A percentile compares a stretch with the other conserved stretches of the same genome.
Evolutionary conservation across 2,888 invertebrate genomes (phyloP).

Genomic region (Epirrhoe alternata): DNA sequence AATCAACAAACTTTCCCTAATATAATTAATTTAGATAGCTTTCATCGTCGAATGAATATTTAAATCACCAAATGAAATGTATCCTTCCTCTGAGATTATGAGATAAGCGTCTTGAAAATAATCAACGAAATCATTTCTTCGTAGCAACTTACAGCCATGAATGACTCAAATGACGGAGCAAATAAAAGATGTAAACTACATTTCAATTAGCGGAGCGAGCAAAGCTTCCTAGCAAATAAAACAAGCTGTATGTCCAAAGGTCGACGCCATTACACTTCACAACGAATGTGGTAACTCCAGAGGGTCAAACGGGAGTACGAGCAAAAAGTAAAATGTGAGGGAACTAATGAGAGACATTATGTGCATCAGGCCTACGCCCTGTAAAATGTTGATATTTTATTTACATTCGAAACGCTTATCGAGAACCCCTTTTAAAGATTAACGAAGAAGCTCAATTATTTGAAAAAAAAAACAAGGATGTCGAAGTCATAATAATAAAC

Average conservation of each 20-base stretch:
- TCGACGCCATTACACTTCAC: constrained; percentile 62
- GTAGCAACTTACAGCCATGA: constrained; percentile 44
- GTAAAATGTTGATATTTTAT: constrained; percentile 1
- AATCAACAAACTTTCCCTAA: constrained; percentile 31
- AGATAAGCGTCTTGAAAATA: constrained; percentile 16
- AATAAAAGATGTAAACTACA: constrained; percentile 56
- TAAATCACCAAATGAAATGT: constrained; percentile 10
- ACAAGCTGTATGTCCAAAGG: constrained; percentile 58
- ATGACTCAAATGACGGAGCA: constrained; percentile 49
- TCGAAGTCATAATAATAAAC: neutral
- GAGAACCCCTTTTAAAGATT: constrained; percentile 33
- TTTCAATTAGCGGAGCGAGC: constrained; percentile 61
- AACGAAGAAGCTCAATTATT: neutral
- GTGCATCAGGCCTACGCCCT: constrained; percentile 14
- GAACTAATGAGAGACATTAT: constrained; percentile 65
- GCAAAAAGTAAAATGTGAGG: constrained; percentile 66
- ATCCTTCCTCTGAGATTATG: constrained; percentile 5
- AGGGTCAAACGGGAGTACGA: constrained; percentile 66
- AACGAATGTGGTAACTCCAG: constrained; percentile 50
- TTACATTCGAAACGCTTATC: constrained; percentile 55
- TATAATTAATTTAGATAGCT: constrained; percentile 23
- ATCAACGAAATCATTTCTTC: constrained; percentile 21
- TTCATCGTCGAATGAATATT: constrained; percentile 28
- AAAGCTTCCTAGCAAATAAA: constrained; percentile 63
- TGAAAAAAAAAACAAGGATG: neutral